Evolutionary conservation across 2,113 vertebrate species (phyloP), one percentile per base, ranked within the genome.

Genomic region (Xenus cinereus): DNA sequence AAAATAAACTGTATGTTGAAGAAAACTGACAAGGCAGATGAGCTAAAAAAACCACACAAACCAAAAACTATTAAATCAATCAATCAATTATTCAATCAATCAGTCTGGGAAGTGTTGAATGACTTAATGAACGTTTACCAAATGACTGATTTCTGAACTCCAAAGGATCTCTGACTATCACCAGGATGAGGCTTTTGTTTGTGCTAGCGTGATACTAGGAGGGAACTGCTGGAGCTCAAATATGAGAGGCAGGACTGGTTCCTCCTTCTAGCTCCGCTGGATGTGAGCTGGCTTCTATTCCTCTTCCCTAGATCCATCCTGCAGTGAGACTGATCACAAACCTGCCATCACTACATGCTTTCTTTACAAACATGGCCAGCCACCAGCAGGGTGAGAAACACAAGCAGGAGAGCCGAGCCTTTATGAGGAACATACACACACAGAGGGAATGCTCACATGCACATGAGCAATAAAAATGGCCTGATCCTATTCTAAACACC

Each of bases 291-390:
- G 6, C 8, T 64, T 57, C 26, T 64, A 12, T 43, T 53, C 19
- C 9, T 37, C 13, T 33, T 69, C 22, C 22, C 14, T 12, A 46
- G 6, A 33, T 59, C 7, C 48, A 59, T 14, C 13, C 16, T 71
- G 39, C 12, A 20, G 12, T 60, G 30, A 81, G 8, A 37, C 7
- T 48, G 6, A 17, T 64, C 24, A 21, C 15, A 66, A 57, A 14
- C 21, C 24, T 0, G 0, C 18, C 51, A 7, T 17, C 18, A 2
- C 11, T 59, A 8, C 1, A 4, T 30, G 2, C 3, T 48, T 5
- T 59, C 45, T 43, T 28, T 64, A n/a, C 19, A 59, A 59, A 20
- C 16, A 14, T 8, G 11, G 8, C 19, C 19, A 48, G 2, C 6
- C 35, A 62, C 12, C 35, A 57, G 35, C 17, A 28, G 48, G 8